Conservation (phyloP, 2,888 invertebrate genomes). For the Tipula lateralis region DNA sequence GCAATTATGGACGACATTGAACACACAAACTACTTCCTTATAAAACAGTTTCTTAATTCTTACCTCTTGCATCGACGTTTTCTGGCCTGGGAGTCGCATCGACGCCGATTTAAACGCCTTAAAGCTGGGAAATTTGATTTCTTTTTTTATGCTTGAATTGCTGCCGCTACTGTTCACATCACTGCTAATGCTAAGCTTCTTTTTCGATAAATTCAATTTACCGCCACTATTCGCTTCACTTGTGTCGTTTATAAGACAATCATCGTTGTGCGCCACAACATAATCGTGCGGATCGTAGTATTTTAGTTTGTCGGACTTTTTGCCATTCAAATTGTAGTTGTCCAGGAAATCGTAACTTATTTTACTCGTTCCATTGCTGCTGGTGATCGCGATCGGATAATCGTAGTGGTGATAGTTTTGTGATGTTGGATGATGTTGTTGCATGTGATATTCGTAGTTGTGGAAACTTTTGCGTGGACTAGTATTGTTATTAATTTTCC, state of each 20-base stretch:
- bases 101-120: constrained; percentile 37
- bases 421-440: constrained; percentile 30
- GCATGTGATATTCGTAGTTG: constrained; percentile 28
- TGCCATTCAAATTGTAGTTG: constrained; percentile 30
- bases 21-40: background rate
- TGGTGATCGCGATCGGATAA: constrained; percentile 28
- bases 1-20: background rate
- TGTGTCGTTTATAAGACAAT: background rate
- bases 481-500: constrained; percentile 32
- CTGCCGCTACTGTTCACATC: constrained; percentile 13
- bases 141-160: constrained; percentile 30
- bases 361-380: background rate
- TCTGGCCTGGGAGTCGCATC: constrained; percentile 42
- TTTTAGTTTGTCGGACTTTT: constrained; percentile 31
- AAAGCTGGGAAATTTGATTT: constrained; percentile 34
- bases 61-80: constrained; percentile 58
- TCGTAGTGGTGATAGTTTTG: constrained; percentile 33
- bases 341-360: background rate
- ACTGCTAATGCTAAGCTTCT: constrained; percentile 25
- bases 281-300: constrained; percentile 32
- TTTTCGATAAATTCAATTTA: background rate
- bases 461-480: constrained; percentile 28
- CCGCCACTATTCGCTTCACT: background rate
- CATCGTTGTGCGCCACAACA: background rate
- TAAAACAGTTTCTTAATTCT: too few species aligned